Percentiles rank a stretch among this genome's conserved stretches.
phyloP scores from a whole-genome alignment of 2,113 vertebrate genomes.

The Girardinichthys multiradiatus region DNA sequence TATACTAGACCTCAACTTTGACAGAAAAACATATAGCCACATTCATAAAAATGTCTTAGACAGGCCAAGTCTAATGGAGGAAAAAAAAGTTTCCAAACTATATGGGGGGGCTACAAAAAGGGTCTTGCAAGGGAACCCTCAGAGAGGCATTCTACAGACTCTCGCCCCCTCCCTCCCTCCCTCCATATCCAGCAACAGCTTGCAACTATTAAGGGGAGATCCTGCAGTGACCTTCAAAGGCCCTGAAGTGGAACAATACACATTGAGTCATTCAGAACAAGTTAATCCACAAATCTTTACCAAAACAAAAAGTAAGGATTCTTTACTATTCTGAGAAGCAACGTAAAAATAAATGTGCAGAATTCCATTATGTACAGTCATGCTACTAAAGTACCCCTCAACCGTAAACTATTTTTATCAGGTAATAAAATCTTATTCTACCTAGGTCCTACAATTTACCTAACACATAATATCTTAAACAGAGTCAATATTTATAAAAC shows the following conservation, averaged over 20 bases:
- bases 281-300: constrained; percentile 75
- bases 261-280: constrained; percentile 79
- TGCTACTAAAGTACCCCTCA: background rate
- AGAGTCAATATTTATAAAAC: background rate
- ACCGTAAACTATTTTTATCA: background rate
- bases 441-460: background rate
- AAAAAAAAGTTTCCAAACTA: constrained; percentile 59
- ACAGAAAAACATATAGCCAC: constrained; percentile 65
- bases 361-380: constrained; percentile 8
- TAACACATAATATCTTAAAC: background rate
- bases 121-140: constrained; percentile 57
- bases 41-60: constrained; percentile 61
- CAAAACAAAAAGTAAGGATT: constrained; percentile 56
- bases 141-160: constrained; percentile 56
- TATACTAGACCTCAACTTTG: constrained; percentile 42
- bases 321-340: constrained; percentile 36
- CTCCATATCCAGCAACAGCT: constrained; percentile 78
- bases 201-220: constrained; percentile 82
- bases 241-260: constrained; percentile 78
- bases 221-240: constrained; percentile 80
- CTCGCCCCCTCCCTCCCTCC: constrained; percentile 44
- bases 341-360: constrained; percentile 41
- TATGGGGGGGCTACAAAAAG: constrained; percentile 40
- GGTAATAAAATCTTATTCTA: background rate
- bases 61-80: constrained; percentile 60